Percentiles rank a stretch among this genome's conserved stretches.
phyloP scores from a whole-genome alignment of 2,797 vertebrate genomes.

The Eulemur mongoz region DNA sequence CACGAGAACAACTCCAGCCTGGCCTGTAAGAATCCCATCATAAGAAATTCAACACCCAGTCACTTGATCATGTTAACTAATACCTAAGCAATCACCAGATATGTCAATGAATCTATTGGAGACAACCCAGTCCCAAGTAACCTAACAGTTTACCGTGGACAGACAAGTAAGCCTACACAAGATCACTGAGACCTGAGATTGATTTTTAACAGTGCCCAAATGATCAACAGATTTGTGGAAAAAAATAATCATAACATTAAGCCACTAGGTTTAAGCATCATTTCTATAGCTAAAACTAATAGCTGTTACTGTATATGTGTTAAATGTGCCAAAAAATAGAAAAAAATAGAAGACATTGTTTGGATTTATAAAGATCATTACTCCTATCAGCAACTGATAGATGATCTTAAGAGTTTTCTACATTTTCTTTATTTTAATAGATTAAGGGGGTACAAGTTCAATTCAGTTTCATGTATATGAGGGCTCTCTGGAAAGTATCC shows the following conservation, averaged over 20 bases:
- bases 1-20: neutral
- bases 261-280: neutral
- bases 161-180: neutral
- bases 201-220: neutral
- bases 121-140: rapidly evolving
- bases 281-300: neutral
- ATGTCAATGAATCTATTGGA: neutral
- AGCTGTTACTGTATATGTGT: neutral
- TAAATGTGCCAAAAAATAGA: neutral
- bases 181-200: neutral
- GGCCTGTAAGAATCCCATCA: neutral
- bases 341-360: neutral
- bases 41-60: neutral
- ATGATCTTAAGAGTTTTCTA: neutral
- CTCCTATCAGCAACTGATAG: neutral
- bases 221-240: neutral
- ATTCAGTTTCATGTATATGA: neutral
- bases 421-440: neutral
- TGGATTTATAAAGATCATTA: neutral
- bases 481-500: too few species aligned
- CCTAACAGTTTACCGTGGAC: neutral
- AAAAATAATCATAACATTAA: neutral
- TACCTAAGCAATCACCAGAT: neutral
- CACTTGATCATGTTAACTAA: neutral
- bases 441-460: neutral